Conservation (phyloP, 2,113 vertebrate genomes). For the Rynchops niger region DNA sequence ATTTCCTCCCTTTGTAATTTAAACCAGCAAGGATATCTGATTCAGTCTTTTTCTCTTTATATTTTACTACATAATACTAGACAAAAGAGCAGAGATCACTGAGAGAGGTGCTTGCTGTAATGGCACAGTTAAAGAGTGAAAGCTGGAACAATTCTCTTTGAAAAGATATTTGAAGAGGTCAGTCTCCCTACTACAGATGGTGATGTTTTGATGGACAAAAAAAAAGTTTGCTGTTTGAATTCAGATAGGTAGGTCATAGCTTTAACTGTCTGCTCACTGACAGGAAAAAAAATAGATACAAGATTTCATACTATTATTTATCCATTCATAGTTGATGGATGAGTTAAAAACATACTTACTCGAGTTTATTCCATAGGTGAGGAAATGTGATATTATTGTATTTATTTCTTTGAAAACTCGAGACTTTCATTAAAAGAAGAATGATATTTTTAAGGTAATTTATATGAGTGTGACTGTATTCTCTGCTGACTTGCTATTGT, state of each 20-base stretch:
- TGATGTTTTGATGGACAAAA: constrained; percentile 5
- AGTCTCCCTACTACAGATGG: neutral
- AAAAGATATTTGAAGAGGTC: constrained; percentile 27
- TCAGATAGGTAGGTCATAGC: constrained; percentile 20
- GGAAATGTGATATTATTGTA: neutral
- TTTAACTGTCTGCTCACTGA: constrained; percentile 2
- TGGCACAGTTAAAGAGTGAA: constrained; percentile 8
- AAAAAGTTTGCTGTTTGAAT: constrained; percentile 1
- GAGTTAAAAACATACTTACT: constrained; percentile 6
- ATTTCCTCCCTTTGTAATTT: constrained; percentile 8
- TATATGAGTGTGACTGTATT: neutral
- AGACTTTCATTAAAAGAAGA: constrained; percentile 5
- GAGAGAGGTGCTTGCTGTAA: neutral
- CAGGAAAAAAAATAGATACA: neutral
- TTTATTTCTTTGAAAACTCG: neutral
- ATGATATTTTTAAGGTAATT: constrained; percentile 17
- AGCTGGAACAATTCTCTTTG: constrained; percentile 17
- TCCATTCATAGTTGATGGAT: neutral
- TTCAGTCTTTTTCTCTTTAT: neutral
- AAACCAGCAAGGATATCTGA: neutral
- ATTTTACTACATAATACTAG: neutral
- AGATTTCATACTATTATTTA: neutral
- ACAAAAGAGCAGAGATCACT: constrained; percentile 24
- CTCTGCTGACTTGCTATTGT: constrained; percentile 9
- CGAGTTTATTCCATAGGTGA: neutral